phyloP scores from a whole-genome alignment of 2,797 vertebrate species.

The Parambassis ranga region DNA sequence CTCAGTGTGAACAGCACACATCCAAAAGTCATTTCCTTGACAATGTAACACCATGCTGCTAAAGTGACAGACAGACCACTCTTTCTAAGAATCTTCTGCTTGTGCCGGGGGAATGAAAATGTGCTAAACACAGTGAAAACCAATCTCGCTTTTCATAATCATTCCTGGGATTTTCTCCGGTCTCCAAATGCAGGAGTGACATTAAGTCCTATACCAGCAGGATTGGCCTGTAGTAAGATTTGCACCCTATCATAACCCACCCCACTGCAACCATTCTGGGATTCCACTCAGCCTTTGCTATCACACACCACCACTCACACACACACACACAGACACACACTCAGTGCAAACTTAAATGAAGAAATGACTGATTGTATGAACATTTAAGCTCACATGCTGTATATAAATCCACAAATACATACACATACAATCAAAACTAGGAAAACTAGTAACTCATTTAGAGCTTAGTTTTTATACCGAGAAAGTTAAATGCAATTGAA shows the following conservation, averaged over 20 bases:
- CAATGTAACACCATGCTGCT: slow-evolving; percentile 60
- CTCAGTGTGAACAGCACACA: slow-evolving; percentile 55
- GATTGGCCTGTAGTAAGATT: slow-evolving; percentile 68
- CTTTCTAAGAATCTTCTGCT: slow-evolving; percentile 59
- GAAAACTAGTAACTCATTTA: slow-evolving; percentile 21
- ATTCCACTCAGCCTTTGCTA: slow-evolving; percentile 57
- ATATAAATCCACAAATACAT: slow-evolving; percentile 8
- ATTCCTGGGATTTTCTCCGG: slow-evolving; percentile 70
- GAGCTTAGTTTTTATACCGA: slow-evolving; percentile 28
- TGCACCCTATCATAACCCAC: slow-evolving; percentile 56
- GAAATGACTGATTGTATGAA: slow-evolving; percentile 40
- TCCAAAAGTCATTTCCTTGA: slow-evolving; percentile 67
- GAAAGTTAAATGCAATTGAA: slow-evolving; percentile 38
- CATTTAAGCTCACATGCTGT: slow-evolving; percentile 38
- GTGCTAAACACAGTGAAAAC: slow-evolving; percentile 75
- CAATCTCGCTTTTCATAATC: slow-evolving; percentile 76
- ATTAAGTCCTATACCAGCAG: slow-evolving; percentile 70
- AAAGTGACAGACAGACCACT: slow-evolving; percentile 69
- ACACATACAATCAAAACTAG: neutral
- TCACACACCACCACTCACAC: neutral
- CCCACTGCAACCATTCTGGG: slow-evolving; percentile 47
- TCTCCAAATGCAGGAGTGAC: slow-evolving; percentile 73
- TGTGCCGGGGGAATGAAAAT: slow-evolving; percentile 68
- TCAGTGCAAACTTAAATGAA: slow-evolving; percentile 47
- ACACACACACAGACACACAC: neutral